Evolutionary conservation across 2,888 invertebrate species (phyloP).

Genomic region (Disparrhopalites patrizii): DNA sequence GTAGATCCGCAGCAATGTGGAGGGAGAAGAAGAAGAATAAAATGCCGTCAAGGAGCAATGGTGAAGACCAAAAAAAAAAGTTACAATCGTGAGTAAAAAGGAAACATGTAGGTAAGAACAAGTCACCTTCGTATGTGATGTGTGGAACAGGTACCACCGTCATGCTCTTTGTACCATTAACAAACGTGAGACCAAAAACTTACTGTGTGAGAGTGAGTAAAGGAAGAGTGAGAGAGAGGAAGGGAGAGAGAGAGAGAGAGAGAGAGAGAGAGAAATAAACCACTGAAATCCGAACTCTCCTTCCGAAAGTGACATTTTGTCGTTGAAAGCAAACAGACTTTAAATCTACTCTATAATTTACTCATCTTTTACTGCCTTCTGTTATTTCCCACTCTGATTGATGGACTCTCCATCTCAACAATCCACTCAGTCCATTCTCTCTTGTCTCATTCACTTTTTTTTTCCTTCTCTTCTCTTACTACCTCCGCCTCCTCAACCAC

Average conservation of each 20-base stretch:
- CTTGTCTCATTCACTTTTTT: slow-evolving; percentile 29
- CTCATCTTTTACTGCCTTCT: slow-evolving; percentile 28
- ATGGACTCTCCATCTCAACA: slow-evolving; percentile 24
- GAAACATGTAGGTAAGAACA: slow-evolving; percentile 7
- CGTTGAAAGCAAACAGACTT: slow-evolving; percentile 33
- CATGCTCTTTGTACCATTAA: not conserved
- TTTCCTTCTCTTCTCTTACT: slow-evolving; percentile 14
- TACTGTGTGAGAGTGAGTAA: not conserved
- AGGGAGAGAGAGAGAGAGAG: not conserved
- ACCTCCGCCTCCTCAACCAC: slow-evolving; percentile 20
- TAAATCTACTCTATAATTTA: slow-evolving; percentile 29
- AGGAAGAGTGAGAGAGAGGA: not conserved
- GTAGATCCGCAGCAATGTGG: not conserved
- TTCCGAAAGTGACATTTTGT: slow-evolving; percentile 30
- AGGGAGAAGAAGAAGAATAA: not conserved
- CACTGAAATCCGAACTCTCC: slow-evolving; percentile 13
- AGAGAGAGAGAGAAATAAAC: not conserved
- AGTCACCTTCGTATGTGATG: not conserved
- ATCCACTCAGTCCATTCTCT: slow-evolving; percentile 19
- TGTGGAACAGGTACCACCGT: slow-evolving; percentile 1
- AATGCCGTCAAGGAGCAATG: not conserved
- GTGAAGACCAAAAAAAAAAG: not conserved
- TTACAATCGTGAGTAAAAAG: not conserved
- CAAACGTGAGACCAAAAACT: not conserved
- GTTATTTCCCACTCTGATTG: slow-evolving; percentile 27